A percentile compares a stretch with the other conserved stretches of the same genome.
phyloP scores from a whole-genome alignment of 1,140 invertebrate species.

The Brachionus asplanchnoidis region DNA sequence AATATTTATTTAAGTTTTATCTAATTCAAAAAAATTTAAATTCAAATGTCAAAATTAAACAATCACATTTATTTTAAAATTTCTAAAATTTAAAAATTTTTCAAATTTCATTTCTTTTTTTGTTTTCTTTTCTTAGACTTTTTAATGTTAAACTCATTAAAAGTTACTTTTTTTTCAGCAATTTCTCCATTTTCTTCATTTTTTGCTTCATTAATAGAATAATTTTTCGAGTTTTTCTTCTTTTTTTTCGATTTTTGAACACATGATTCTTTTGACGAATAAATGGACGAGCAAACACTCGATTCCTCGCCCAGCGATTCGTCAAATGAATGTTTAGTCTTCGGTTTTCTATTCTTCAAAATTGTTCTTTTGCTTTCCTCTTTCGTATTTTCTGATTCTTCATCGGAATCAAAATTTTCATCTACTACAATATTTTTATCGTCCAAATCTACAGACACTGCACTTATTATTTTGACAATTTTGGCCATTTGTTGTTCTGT shows the following conservation, averaged over 20 bases:
- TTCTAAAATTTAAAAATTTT: not conserved
- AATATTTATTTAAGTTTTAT: no score
- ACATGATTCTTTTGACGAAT: not conserved
- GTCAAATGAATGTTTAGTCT: not conserved
- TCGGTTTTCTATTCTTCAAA: not conserved
- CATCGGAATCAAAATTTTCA: not conserved
- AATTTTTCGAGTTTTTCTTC: not conserved
- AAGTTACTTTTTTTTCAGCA: not conserved
- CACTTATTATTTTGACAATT: conserved; percentile 16
- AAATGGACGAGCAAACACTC: not conserved
- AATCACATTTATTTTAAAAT: not conserved
- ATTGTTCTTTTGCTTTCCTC: not conserved
- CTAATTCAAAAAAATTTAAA: not conserved
- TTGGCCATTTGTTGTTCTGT: conserved; percentile 35
- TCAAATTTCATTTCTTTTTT: not conserved
- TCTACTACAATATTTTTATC: conserved; percentile 3
- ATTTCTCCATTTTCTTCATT: not conserved
- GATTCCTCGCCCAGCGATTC: not conserved
- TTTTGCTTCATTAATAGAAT: not conserved
- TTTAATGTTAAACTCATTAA: not conserved
- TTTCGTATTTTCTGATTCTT: not conserved
- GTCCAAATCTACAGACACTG: not conserved
- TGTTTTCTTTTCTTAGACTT: not conserved
- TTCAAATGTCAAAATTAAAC: not conserved
- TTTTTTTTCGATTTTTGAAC: not conserved